These are phyloP conservation scores for Crocuta crocuta DNA, from an alignment of 2,113 vertebrate genomes.

Conservation along the genomic window DNA sequence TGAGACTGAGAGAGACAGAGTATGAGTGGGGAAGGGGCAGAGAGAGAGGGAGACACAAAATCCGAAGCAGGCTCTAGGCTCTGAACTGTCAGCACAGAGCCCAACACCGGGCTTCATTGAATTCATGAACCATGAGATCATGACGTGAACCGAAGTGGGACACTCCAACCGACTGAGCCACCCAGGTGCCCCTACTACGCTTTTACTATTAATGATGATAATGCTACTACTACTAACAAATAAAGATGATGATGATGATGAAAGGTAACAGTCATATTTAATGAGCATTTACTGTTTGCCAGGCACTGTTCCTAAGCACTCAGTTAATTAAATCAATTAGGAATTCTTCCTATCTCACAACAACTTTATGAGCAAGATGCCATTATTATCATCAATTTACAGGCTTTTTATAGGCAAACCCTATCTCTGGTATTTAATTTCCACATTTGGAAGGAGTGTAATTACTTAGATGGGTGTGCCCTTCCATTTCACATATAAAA, in stretches of 20 bases:
- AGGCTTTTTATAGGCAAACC: neutral
- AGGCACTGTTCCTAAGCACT: neutral
- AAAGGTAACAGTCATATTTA: neutral
- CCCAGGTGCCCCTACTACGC: no score
- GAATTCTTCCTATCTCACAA: neutral
- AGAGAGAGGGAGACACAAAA: no score
- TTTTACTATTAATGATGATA: neutral
- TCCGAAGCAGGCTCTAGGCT: no score
- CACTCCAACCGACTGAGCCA: no score
- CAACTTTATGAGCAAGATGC: neutral
- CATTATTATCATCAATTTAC: neutral
- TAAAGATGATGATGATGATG: neutral
- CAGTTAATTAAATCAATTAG: neutral
- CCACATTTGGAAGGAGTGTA: neutral
- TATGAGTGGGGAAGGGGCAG: no score
- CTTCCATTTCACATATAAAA: neutral
- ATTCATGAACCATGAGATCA: no score
- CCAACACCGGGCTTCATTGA: no score
- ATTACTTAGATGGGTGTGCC: neutral
- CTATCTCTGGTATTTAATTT: neutral
- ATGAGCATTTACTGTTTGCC: neutral
- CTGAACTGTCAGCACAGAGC: no score
- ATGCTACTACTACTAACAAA: neutral
- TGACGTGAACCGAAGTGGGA: no score
- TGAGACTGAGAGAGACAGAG: no score